Conservation (phyloP, 2,888 invertebrate species). For the Ligdia adustata region DNA sequence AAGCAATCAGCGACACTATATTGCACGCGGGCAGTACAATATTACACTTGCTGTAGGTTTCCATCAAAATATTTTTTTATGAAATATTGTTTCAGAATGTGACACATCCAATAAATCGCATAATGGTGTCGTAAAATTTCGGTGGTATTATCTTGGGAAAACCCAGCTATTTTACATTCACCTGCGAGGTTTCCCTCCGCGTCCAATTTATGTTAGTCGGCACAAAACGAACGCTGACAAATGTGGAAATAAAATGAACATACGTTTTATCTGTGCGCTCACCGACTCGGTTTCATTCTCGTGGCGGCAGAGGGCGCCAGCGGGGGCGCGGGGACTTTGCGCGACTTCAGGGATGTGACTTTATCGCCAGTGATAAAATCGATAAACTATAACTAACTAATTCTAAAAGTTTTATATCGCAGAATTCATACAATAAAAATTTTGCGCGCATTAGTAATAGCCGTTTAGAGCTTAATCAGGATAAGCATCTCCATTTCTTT, state of each 20-base stretch:
- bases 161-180: constrained; percentile 83
- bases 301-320: constrained; percentile 40
- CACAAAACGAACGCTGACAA: constrained; percentile 84
- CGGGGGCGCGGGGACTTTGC: constrained; percentile 28
- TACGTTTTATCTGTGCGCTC: constrained; percentile 80
- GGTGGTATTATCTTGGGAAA: constrained; percentile 81
- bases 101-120: constrained; percentile 80
- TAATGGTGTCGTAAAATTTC: constrained; percentile 83
- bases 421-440: too few species aligned
- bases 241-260: constrained; percentile 83
- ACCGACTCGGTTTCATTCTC: constrained; percentile 68
- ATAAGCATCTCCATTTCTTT: too few species aligned
- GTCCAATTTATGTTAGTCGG: constrained; percentile 84
- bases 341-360: not conserved
- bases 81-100: constrained; percentile 73
- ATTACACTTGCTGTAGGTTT: constrained; percentile 33
- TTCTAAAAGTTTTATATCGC: too few species aligned
- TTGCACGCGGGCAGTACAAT: constrained; percentile 10
- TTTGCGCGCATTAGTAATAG: too few species aligned
- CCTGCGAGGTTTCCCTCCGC: constrained; percentile 81
- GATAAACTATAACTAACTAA: too few species aligned
- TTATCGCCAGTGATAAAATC: too few species aligned
- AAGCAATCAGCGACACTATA: constrained; percentile 6
- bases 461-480: too few species aligned
- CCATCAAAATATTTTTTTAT: constrained; percentile 65